phyloP scores from a whole-genome alignment of 2,888 invertebrate genomes.

The Chrysotoxum bicinctum region DNA sequence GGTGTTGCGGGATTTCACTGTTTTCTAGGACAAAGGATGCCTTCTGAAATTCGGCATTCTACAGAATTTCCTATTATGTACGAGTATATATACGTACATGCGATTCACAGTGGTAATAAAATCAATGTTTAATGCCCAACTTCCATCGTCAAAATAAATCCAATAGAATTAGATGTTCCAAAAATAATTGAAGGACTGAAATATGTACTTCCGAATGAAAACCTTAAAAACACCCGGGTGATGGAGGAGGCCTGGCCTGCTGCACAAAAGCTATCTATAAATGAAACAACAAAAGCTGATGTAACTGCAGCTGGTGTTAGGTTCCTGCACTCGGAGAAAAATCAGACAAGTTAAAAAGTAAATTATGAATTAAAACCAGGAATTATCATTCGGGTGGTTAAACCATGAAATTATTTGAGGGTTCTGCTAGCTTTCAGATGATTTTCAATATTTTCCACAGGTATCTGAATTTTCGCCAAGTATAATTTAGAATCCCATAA shows the following conservation, averaged over 20 bases:
- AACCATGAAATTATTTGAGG: too few species aligned
- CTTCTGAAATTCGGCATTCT: not conserved
- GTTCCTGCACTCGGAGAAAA: not conserved
- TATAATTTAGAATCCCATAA: too few species aligned
- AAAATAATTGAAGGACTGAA: slow-evolving; percentile 61
- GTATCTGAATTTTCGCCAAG: too few species aligned
- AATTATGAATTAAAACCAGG: too few species aligned
- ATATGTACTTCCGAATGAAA: slow-evolving; percentile 5
- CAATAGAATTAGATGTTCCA: slow-evolving; percentile 60
- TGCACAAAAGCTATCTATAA: not conserved
- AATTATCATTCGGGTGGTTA: too few species aligned
- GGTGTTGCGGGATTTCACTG: too few species aligned
- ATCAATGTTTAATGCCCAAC: slow-evolving; percentile 46
- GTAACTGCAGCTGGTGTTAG: not conserved
- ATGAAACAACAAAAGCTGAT: not conserved
- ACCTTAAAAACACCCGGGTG: not conserved
- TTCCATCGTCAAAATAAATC: slow-evolving; percentile 35
- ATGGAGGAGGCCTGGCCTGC: too few species aligned
- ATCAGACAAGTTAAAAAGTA: too few species aligned
- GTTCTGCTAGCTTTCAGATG: too few species aligned
- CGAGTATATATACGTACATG: too few species aligned
- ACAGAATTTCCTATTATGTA: not conserved
- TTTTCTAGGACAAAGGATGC: not conserved
- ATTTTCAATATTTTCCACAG: too few species aligned
- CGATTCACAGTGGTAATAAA: slow-evolving; percentile 47